A percentile compares a stretch with the other conserved stretches of the same genome.
Evolutionary conservation across 2,888 invertebrate genomes (phyloP).

Genomic region (Acanthococcus lagerstroemiae): DNA sequence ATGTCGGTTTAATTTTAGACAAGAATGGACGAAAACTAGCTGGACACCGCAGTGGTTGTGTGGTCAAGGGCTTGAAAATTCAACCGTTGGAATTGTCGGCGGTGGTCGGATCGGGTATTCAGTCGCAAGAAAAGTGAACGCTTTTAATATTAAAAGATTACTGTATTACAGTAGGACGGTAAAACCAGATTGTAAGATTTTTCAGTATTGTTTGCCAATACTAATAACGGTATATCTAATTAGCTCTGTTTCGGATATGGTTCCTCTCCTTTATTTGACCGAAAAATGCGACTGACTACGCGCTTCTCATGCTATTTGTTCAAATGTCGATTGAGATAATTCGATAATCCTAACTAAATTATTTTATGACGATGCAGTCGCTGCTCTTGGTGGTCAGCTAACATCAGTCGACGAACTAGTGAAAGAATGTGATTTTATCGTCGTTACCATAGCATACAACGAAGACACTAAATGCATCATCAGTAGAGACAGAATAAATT

Average conservation of each 20-base stretch:
- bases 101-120: slow-evolving; percentile 35
- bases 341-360: background rate
- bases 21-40: background rate
- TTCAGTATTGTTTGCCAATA: background rate
- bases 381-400: slow-evolving; percentile 54
- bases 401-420: slow-evolving; percentile 59
- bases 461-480: slow-evolving; percentile 71
- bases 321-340: background rate
- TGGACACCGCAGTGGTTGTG: slow-evolving; percentile 32
- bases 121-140: slow-evolving; percentile 34
- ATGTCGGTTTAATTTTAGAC: background rate
- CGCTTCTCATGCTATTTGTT: too few relatives aligned
- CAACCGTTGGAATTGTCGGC: slow-evolving; percentile 36
- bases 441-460: slow-evolving; percentile 67
- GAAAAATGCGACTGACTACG: too few relatives aligned
- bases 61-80: slow-evolving; percentile 33
- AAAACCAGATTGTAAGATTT: slow-evolving; percentile 33
- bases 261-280: too few relatives aligned
- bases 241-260: too few relatives aligned
- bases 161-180: slow-evolving; percentile 34
- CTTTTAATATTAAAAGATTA: slow-evolving; percentile 33
- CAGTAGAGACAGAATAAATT: slow-evolving; percentile 60
- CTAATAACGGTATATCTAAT: background rate
- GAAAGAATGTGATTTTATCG: slow-evolving; percentile 69
- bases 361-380: slow-evolving; percentile 42